phyloP scores from a whole-genome alignment of 2,888 invertebrate species.

The Elysia crispata region DNA sequence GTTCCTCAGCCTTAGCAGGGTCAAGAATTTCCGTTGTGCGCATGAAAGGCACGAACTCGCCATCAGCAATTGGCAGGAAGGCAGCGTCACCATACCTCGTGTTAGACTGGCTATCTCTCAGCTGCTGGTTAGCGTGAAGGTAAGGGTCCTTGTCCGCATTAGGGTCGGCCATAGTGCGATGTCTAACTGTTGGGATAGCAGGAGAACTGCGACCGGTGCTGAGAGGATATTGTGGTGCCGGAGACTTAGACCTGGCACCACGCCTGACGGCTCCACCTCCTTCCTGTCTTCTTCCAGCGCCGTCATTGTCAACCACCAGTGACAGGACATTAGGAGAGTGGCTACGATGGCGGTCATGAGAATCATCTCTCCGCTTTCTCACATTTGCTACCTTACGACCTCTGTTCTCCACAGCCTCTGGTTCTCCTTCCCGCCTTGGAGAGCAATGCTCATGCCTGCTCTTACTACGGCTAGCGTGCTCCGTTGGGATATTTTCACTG shows the following conservation, averaged over 20 bases:
- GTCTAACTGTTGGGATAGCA: constrained; percentile 66
- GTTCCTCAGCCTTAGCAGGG: constrained; percentile 71
- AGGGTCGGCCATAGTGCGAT: constrained; percentile 45
- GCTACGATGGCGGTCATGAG: no score
- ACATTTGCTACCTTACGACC: constrained; percentile 18
- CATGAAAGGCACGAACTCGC: constrained; percentile 74
- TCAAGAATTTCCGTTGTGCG: constrained; percentile 75
- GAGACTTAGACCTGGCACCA: constrained; percentile 15
- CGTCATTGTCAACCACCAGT: constrained; percentile 26
- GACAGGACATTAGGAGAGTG: constrained; percentile 22
- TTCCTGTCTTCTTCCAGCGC: neutral
- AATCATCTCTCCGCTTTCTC: neutral
- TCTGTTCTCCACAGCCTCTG: constrained; percentile 15
- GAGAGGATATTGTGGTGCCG: neutral
- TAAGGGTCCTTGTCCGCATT: constrained; percentile 55
- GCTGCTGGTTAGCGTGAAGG: constrained; percentile 44
- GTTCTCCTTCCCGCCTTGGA: constrained; percentile 10
- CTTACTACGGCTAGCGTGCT: constrained; percentile 42
- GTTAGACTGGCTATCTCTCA: constrained; percentile 31
- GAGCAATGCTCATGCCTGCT: constrained; percentile 19
- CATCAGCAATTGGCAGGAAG: constrained; percentile 55
- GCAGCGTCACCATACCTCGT: constrained; percentile 50
- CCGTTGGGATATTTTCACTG: constrained; percentile 64
- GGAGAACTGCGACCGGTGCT: constrained; percentile 53
- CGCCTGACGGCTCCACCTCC: neutral